Evolutionary conservation across 2,113 vertebrate species (phyloP), one percentile per base, ranked within the genome.

Genomic region (Litocranius walleri): DNA sequence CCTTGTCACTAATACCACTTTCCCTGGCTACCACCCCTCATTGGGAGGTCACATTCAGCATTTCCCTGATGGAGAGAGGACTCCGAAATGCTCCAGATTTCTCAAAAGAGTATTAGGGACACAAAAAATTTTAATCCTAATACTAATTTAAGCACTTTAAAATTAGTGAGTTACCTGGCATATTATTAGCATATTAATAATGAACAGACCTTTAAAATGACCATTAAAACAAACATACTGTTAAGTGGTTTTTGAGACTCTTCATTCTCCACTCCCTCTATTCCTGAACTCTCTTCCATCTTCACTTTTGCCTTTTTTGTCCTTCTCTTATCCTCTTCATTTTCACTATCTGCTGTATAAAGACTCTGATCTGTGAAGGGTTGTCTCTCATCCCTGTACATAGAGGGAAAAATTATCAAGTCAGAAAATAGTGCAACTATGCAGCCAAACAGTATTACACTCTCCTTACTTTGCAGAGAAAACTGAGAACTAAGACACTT

Each of bases 301-400:
- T 99, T 99, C 90, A 97, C 62, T 33, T 87, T 95, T 88, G 85
- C 71, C 90, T 98, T 98, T 96, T 98, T 99, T 1, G 98, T 98
- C 92, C 98, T 98, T 64, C 96, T 95, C 71, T 97, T 97, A 88
- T 99, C 99, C 85, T 99, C 98, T 97, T 99, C 99, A 77, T 98
- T 98, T 97, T 99, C 99, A 88, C 99, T 99, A 23, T 99, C 99
- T 71, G 98, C 98, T 86, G 98, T 99, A 96, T 98, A 98, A 83
- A 98, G 97, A 94, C 98, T 99, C 78, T 98, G 98, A 98, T 99
- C 99, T 97, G 96, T 97, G 67, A 99, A 98, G 1, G 98, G 98
- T 12, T 98, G 98, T 97, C 99, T 98, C 93, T 99, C 99, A 98
- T 99, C 99, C 99, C 99, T 99, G 98, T 94, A 56, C 81, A 96